A percentile compares a stretch with the other conserved stretches of the same genome.
Conservation (phyloP, 2,888 invertebrate genomes). For the Caenorhabditis auriculariae region DNA sequence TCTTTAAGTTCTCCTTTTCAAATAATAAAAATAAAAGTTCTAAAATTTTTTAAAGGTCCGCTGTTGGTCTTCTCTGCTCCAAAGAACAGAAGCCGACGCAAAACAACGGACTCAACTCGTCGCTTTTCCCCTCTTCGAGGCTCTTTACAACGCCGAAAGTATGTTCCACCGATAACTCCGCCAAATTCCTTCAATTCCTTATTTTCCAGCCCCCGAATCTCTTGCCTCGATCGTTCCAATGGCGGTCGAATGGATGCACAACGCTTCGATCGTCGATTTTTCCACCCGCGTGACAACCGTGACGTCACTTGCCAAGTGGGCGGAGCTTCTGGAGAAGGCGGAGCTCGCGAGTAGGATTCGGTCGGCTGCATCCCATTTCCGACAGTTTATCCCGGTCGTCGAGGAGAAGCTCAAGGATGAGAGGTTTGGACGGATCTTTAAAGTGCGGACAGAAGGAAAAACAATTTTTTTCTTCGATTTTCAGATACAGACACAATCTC, state of each 20-base stretch:
- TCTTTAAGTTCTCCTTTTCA: too few species aligned
- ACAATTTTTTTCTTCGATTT: too few species aligned
- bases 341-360: constrained; percentile 40
- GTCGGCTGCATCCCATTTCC: constrained; percentile 78
- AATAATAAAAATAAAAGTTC: too few species aligned
- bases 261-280: constrained; percentile 82
- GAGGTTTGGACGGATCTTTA: constrained; percentile 66
- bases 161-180: background rate
- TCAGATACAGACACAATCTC: too few species aligned
- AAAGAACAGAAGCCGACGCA: constrained; percentile 40
- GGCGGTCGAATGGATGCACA: constrained; percentile 71
- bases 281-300: constrained; percentile 78
- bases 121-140: constrained; percentile 55
- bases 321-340: constrained; percentile 13
- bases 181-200: background rate
- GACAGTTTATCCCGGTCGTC: constrained; percentile 72
- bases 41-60: constrained; percentile 19
- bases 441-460: background rate
- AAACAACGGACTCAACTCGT: constrained; percentile 45
- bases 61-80: constrained; percentile 50
- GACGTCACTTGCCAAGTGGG: constrained; percentile 62
- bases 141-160: constrained; percentile 30
- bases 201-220: constrained; percentile 14
- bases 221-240: constrained; percentile 42
- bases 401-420: constrained; percentile 65